Percentiles rank a stretch among this genome's conserved stretches.
Conservation (phyloP, 2,888 invertebrate genomes). For the Seira musarum region DNA sequence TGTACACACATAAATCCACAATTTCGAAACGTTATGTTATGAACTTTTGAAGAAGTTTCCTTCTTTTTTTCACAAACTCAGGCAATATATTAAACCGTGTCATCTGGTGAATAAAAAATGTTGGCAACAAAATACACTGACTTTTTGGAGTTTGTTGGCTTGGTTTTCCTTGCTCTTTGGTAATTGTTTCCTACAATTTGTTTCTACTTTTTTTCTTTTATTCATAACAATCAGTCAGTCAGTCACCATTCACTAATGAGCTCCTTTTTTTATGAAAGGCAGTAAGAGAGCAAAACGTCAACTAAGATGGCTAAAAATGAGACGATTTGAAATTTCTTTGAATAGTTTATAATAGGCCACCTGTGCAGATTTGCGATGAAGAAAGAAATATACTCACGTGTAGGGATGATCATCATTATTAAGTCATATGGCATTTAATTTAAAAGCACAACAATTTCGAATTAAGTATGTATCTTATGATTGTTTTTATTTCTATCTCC, state of each 20-base stretch:
- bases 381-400: no score
- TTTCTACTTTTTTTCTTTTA: background rate
- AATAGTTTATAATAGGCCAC: slow-evolving; percentile 9
- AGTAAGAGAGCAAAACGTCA: slow-evolving; percentile 15
- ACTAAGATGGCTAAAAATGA: slow-evolving; percentile 17
- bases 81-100: slow-evolving; percentile 9
- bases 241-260: slow-evolving; percentile 49
- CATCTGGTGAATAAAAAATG: background rate
- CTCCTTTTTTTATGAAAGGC: slow-evolving; percentile 21
- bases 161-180: background rate
- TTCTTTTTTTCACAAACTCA: background rate
- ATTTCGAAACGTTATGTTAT: background rate
- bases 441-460: no score
- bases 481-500: background rate
- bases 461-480: background rate
- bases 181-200: background rate
- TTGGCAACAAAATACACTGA: no score
- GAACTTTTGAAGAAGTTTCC: background rate
- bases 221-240: slow-evolving; percentile 16
- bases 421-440: no score
- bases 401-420: no score
- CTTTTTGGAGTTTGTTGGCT: no score
- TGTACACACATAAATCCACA: background rate
- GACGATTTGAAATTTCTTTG: slow-evolving; percentile 2
- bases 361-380: slow-evolving; percentile 14